Evolutionary conservation across 2,888 invertebrate species (phyloP).

Genomic region (Candidula unifasciata): DNA sequence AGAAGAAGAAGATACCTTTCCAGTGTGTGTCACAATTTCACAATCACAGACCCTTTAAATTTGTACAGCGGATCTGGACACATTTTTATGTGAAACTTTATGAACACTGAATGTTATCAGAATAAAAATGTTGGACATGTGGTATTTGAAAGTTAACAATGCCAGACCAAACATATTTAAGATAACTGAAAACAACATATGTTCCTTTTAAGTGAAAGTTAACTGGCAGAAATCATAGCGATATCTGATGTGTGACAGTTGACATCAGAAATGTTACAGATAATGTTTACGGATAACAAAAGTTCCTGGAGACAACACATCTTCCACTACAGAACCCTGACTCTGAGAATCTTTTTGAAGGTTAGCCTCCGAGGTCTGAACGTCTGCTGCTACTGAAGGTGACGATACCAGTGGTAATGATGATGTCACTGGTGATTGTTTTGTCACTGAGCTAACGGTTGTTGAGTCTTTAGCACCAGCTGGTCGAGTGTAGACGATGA

Average conservation of each 20-base stretch:
- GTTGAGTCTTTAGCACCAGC: background rate
- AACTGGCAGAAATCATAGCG: background rate
- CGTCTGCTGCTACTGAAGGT: background rate
- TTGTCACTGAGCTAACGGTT: background rate
- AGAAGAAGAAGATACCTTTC: no score
- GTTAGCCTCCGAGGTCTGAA: background rate
- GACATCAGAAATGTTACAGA: background rate
- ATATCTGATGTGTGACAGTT: background rate
- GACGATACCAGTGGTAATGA: background rate
- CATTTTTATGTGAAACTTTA: no score
- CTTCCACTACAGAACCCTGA: background rate
- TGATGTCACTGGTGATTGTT: background rate
- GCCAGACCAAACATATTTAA: background rate
- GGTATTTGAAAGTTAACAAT: background rate
- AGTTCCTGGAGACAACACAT: slow-evolving; percentile 20
- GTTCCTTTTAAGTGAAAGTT: background rate
- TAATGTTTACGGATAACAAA: slow-evolving; percentile 36
- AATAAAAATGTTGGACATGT: background rate
- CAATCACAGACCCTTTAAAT: no score
- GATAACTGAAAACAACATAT: background rate
- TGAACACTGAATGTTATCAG: background rate
- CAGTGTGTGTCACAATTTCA: no score
- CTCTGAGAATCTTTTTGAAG: background rate
- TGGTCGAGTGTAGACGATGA: slow-evolving; percentile 37
- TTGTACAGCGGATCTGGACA: no score